Base-by-base conservation (phyloP, 2,888 invertebrate genomes). In the Pollenia griseotomentosa region DNA sequence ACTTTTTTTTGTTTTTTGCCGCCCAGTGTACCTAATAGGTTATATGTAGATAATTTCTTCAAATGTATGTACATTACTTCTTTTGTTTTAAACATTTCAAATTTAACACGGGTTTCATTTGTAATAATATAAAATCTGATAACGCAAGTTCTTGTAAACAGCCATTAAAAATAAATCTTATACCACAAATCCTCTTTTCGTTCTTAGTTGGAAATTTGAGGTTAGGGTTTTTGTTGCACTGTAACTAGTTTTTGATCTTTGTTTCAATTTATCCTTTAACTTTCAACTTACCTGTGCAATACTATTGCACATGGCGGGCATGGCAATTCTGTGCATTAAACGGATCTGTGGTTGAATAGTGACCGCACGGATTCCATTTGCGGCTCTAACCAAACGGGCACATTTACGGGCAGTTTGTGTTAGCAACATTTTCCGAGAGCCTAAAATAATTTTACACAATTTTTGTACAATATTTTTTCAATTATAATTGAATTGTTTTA, bases 391-490 rank as follows among this genome's bases (percentile, higher is more conserved):
- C 81, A 92, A 89, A 81, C 92, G 92, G 89, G 91, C 89, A 89
- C 92, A 91, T 86, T 90, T 91, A 88, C 93, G 93, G 85, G 91
- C 92, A 89, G 92, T 89, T 91, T 92, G 93, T 90, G 93, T 90
- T 89, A 93, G 90, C 90, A 93, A 92, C 93, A 93, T 93, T 63
- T 57, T 88, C 33, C 11, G 5, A 68, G 16, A 55, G 75, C 78
- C 82, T 86, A 57, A 11, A 81, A 80, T 16, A 48, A 70, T 55
- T 55, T 10, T 66, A 9, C 23, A 42, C 59, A 57, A 8, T 16
- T 65, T 59, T 33, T 57, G 48, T 70, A 42, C n/a, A 59, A 51
- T 53, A n/a, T 46, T 57, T 68, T 40, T 6, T 2, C 16, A 23
- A 70, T 81, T 46, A 8, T 9, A 71, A 77, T 48, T 63, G 2